phyloP scores from a whole-genome alignment of 2,113 vertebrate genomes.

The Cavia porcellus region DNA sequence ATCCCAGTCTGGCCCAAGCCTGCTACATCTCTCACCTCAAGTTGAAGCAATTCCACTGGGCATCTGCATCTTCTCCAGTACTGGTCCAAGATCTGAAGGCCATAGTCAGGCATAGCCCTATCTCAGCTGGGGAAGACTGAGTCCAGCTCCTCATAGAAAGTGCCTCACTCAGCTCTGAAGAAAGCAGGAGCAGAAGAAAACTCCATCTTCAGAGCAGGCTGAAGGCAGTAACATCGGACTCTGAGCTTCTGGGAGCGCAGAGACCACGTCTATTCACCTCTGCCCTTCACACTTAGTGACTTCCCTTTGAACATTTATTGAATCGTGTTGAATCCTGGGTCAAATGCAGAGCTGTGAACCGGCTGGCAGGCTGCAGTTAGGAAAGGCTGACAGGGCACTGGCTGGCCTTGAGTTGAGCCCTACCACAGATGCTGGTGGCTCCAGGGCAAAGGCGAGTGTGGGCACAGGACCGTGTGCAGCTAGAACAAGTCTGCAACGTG shows the following conservation, averaged over 20 bases:
- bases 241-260: neutral
- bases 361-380: neutral
- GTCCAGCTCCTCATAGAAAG: neutral
- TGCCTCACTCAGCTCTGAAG: neutral
- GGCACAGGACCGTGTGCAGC: neutral
- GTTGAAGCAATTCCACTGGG: neutral
- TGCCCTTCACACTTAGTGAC: neutral
- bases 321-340: slow-evolving; percentile 2
- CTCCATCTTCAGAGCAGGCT: neutral
- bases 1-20: neutral
- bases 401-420: neutral
- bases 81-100: neutral
- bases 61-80: neutral
- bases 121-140: neutral
- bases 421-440: accelerated
- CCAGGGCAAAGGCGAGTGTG: neutral
- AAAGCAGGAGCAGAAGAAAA: neutral
- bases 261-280: neutral
- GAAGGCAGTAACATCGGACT: neutral
- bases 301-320: neutral
- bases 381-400: accelerated
- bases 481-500: neutral
- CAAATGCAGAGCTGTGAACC: slow-evolving; percentile 34
- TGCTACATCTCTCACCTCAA: neutral
- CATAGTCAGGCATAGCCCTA: neutral